Evolutionary conservation across 2,888 invertebrate genomes (phyloP), one percentile per base, ranked within the genome.

Genomic region (Leucania comma): DNA sequence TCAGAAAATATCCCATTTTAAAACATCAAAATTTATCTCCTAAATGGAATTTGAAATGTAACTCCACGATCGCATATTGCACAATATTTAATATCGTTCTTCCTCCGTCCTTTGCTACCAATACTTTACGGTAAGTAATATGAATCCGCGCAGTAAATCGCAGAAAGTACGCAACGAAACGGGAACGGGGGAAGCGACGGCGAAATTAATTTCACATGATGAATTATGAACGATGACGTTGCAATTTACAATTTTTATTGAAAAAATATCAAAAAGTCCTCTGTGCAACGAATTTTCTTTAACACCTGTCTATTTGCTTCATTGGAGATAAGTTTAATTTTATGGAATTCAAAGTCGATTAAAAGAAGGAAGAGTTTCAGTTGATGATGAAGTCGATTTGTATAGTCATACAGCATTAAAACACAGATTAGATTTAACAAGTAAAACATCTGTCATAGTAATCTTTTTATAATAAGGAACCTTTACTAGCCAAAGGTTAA

Each of bases 191-290:
- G 88, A 89, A 88, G 89, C 92, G 89, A 87, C 88, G 87, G 89
- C 87, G 88, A 92, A 93, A 95, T 95, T 95, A 95, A 95, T 95
- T 93, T 93, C 91, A 90, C 82, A 92, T 95, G 95, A 96, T 95
- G 95, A 94, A 95, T 93, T 94, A 94, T 94, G 95, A 94, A 89
- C 88, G 94, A 93, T 95, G 93, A 91, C 90, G 90, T 88, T 92
- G 93, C 93, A 93, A 93, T 95, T 94, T 93, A 86, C 91, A 91
- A 0, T 89, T 92, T 93, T 87, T 88, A 90, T 84, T 87, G 87
- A 82, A 88, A 82, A 88, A 86, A 83, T 88, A 86, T 89, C 86
- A 85, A 85, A 85, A 73, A 65, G 38, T 78, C 84, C 88, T 87
- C 88, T 88, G 84, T 88, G 81, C 74, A 80, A 80, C 78, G 80